Base-by-base conservation (phyloP, 1,140 invertebrate genomes). In the Colletes gigas region DNA sequence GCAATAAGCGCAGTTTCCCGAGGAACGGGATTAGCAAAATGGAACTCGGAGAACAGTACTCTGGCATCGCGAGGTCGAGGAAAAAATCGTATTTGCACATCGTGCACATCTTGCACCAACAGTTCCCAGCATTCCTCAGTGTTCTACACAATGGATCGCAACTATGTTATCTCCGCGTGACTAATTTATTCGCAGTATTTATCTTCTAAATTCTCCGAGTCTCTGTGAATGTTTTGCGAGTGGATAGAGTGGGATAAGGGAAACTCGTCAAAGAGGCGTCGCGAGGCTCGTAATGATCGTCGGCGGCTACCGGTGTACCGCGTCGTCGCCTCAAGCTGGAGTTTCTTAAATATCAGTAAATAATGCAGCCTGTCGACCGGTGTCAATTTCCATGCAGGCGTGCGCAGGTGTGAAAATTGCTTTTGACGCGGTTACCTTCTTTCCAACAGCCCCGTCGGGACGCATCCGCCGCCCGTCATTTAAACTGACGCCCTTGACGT, bases 311-410 rank as follows among this genome's bases (percentile, higher is more conserved):
- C 67, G 71, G 78, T 76, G 81, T 81, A 67, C 57, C 59, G 62
- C 59, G 59, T 78, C 55, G 72, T 70, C 70, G 66, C 78, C 60
- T 76, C 59, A 65, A 57, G 60, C 15, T 12, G 44, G 30, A 57
- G 63, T 82, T 84, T 81, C 65, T 75, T 65, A 78, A 82, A 85
- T 82, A 71, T 78, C 66, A 65, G 17, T 81, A 60, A 85, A 85
- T 84, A 55, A 79, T 54, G 17, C 62, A 17, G 44, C 50, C 70
- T 60, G 63, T 69, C 54, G 62, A 54, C 21, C 21, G 55, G 59
- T 73, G 68, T 84, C 82, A 50, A 63, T 78, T 77, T 67, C 55
- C 54, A 17, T 12, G 50, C 54, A 44, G 19, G 72, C 62, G 52
- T 54, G 52, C 14, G 77, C 73, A 47, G n/a, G 60, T 81, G 55